Percentiles rank a stretch among this genome's conserved stretches.
Evolutionary conservation across 2,113 vertebrate species (phyloP).

Genomic region (Periophthalmus modestus): DNA sequence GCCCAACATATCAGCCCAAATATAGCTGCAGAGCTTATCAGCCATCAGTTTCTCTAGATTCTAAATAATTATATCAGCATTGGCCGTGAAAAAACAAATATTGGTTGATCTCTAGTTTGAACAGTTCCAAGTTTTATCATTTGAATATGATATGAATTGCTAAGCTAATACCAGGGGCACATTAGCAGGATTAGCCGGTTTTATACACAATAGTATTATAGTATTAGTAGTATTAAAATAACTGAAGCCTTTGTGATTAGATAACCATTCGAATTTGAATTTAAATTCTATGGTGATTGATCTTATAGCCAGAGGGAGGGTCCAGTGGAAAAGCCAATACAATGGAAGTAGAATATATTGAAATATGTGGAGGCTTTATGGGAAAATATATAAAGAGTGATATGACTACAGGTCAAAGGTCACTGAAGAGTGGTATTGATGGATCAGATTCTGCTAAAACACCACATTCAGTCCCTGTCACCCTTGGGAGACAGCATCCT

Average conservation of each 20-base stretch:
- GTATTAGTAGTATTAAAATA: background rate
- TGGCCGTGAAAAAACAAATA: no score
- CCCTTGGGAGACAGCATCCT: background rate
- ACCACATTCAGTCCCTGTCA: background rate
- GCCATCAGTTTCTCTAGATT: no score
- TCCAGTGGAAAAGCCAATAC: background rate
- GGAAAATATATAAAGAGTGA: background rate
- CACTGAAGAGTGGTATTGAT: background rate
- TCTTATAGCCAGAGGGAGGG: background rate
- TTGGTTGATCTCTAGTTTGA: no score
- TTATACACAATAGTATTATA: background rate
- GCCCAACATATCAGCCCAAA: no score
- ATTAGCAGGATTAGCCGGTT: background rate
- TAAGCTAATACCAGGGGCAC: background rate
- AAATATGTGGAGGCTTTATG: background rate
- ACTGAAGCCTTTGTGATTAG: background rate
- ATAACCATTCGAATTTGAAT: no score
- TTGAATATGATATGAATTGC: background rate
- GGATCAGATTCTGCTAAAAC: background rate
- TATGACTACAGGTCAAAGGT: conserved; percentile 19
- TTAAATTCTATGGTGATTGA: no score
- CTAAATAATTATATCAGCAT: no score
- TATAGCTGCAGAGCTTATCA: no score
- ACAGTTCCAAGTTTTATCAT: background rate
- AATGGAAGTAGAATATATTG: background rate